phyloP scores from a whole-genome alignment of 2,888 invertebrate species.

The Apeira syringaria region DNA sequence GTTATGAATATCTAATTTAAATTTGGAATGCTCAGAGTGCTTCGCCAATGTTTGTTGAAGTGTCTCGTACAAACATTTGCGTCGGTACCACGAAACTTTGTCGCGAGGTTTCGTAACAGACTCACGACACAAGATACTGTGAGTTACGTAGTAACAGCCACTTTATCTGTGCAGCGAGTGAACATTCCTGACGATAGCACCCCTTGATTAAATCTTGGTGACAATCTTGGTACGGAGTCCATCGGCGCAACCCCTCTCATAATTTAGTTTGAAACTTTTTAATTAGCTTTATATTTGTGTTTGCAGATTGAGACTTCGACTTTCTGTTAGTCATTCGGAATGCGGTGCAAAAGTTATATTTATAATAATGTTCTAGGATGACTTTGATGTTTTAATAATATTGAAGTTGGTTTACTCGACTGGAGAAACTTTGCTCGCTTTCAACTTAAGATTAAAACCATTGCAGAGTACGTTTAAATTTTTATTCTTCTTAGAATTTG shows the following conservation, averaged over 20 bases:
- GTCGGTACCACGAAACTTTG: slow-evolving; percentile 60
- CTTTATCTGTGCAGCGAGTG: slow-evolving; percentile 28
- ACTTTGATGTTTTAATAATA: slow-evolving; percentile 31
- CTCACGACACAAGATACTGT: slow-evolving; percentile 29
- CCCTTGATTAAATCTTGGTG: slow-evolving; percentile 74
- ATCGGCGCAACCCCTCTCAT: slow-evolving; percentile 80
- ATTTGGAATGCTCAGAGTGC: slow-evolving; percentile 80
- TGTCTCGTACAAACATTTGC: slow-evolving; percentile 69
- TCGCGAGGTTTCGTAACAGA: slow-evolving; percentile 31
- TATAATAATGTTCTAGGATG: slow-evolving; percentile 61
- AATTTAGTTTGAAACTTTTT: slow-evolving; percentile 83
- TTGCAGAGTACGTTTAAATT: no score
- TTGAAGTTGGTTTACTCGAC: slow-evolving; percentile 1
- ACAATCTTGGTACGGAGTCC: slow-evolving; percentile 77
- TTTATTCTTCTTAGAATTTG: no score
- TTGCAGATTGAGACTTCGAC: slow-evolving; percentile 81
- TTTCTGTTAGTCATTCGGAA: slow-evolving; percentile 72
- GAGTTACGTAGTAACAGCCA: slow-evolving; percentile 11
- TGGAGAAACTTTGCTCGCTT: no score
- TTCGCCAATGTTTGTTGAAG: slow-evolving; percentile 77
- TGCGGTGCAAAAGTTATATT: slow-evolving; percentile 74
- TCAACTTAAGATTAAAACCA: no score
- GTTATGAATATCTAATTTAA: slow-evolving; percentile 82
- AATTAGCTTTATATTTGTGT: slow-evolving; percentile 84
- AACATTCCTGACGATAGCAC: slow-evolving; percentile 64